These are phyloP conservation scores for Chymomyza procnemis DNA, from an alignment of 2,888 invertebrate species.

Conservation along the genomic window DNA sequence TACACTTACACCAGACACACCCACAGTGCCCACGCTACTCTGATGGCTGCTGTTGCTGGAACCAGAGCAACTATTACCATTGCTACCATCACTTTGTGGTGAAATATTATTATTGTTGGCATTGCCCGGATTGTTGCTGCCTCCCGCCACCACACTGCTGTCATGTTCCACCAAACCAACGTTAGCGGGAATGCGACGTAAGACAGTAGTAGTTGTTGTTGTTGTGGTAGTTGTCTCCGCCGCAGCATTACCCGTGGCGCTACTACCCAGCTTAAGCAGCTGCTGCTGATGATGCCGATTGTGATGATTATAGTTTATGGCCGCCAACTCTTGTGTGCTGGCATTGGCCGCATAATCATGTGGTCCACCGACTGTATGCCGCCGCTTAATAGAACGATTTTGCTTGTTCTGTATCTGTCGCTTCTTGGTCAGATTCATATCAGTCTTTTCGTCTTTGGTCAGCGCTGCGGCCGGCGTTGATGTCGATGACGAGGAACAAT, in stretches of 20 bases:
- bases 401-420: slow-evolving; percentile 81
- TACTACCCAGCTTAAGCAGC: slow-evolving; percentile 46
- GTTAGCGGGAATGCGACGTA: slow-evolving; percentile 54
- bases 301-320: slow-evolving; percentile 64
- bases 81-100: slow-evolving; percentile 59
- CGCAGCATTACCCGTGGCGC: slow-evolving; percentile 35
- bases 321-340: slow-evolving; percentile 45
- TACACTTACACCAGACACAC: background rate
- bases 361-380: slow-evolving; percentile 96
- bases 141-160: slow-evolving; percentile 24
- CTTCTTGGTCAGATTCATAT: slow-evolving; percentile 87
- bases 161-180: slow-evolving; percentile 4
- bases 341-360: slow-evolving; percentile 83
- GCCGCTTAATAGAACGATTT: slow-evolving; percentile 86
- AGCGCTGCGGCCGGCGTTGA: slow-evolving; percentile 74
- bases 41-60: slow-evolving; percentile 27
- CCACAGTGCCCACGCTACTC: slow-evolving; percentile 16
- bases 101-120: slow-evolving; percentile 57
- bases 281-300: slow-evolving; percentile 67
- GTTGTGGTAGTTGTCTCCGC: slow-evolving; percentile 62
- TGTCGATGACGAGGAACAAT: slow-evolving; percentile 22
- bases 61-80: slow-evolving; percentile 48
- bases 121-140: slow-evolving; percentile 42
- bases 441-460: slow-evolving; percentile 87
- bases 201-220: slow-evolving; percentile 54